phyloP scores from a whole-genome alignment of 2,888 invertebrate genomes.

The Euplagia quadripunctaria region DNA sequence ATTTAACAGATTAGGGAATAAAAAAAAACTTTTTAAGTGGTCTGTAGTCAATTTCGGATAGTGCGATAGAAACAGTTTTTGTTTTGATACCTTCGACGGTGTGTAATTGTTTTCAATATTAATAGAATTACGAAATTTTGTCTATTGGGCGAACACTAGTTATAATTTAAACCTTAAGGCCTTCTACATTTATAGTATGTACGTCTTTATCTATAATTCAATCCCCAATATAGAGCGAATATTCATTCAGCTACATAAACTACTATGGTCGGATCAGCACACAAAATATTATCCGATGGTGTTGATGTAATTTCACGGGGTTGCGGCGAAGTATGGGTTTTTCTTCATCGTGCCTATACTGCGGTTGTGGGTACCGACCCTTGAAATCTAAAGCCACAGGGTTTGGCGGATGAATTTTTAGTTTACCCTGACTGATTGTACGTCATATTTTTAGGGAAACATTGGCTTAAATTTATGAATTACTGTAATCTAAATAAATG shows the following conservation, averaged over 20 bases:
- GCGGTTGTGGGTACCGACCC: constrained; percentile 41
- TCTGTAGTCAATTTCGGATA: not conserved
- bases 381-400: constrained; percentile 45
- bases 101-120: not conserved
- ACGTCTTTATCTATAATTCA: not conserved
- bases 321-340: constrained; percentile 34
- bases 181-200: not conserved
- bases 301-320: constrained; percentile 51
- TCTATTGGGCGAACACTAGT: not conserved
- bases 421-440: constrained; percentile 20
- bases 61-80: not conserved
- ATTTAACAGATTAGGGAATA: too few relatives aligned
- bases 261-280: constrained; percentile 11
- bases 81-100: not conserved
- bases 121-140: not conserved
- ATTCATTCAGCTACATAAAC: constrained; percentile 14
- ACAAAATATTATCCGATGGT: constrained; percentile 28
- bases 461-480: constrained; percentile 18
- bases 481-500: constrained; percentile 9
- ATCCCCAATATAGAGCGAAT: not conserved
- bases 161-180: not conserved
- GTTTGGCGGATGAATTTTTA: constrained; percentile 45
- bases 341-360: constrained; percentile 17
- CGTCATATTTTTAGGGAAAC: constrained; percentile 26
- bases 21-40: not conserved